Conservation (phyloP, 2,113 vertebrate genomes). For the Ibidorhyncha struthersii region DNA sequence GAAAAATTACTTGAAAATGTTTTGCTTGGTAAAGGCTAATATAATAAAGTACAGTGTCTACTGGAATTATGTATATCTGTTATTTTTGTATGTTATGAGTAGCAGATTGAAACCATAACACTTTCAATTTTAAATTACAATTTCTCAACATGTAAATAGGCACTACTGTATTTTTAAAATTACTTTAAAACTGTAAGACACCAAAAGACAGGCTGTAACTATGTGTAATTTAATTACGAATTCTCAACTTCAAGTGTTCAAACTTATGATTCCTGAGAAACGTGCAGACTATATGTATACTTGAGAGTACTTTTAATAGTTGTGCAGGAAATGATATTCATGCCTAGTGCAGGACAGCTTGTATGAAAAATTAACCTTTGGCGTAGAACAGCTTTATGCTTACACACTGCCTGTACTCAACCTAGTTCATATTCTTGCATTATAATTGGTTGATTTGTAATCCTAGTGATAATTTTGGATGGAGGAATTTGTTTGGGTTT, state of each 20-base stretch:
- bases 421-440: background rate
- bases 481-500: background rate
- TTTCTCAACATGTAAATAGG: background rate
- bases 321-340: background rate
- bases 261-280: background rate
- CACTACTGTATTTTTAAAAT: background rate
- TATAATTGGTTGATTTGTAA: background rate
- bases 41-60: background rate
- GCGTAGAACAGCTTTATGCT: background rate
- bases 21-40: constrained; percentile 7
- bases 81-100: background rate
- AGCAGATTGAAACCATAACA: background rate
- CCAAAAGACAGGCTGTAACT: background rate
- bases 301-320: background rate
- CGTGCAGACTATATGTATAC: background rate
- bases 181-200: background rate
- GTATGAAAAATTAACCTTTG: background rate
- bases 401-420: background rate
- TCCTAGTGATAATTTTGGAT: background rate
- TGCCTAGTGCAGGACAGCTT: background rate
- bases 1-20: background rate
- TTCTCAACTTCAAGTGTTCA: background rate
- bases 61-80: background rate
- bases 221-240: background rate
- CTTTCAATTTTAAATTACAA: constrained; percentile 12